Evolutionary conservation across 2,113 vertebrate species (phyloP).

Genomic region (Abramis brama): DNA sequence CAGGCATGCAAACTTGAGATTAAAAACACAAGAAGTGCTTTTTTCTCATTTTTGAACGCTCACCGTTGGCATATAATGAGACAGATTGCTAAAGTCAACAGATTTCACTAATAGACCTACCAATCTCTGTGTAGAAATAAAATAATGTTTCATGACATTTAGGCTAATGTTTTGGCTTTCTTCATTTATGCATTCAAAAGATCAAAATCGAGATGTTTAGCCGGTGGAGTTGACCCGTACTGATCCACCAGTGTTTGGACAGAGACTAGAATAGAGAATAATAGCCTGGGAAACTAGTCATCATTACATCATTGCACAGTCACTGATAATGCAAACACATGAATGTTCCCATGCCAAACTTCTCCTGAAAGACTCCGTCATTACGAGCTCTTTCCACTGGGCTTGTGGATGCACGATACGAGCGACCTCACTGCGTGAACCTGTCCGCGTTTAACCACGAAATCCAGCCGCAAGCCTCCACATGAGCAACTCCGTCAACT

Average conservation of each 20-base stretch:
- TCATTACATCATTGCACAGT: background rate
- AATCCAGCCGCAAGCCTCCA: conserved; percentile 39
- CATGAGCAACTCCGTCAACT: conserved; percentile 30
- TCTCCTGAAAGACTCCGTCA: background rate
- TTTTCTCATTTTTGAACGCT: no score
- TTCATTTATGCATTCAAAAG: no score
- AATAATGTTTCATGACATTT: no score
- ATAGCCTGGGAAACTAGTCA: background rate
- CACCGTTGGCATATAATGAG: no score
- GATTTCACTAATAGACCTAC: no score
- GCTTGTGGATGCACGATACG: conserved; percentile 37
- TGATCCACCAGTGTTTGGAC: background rate
- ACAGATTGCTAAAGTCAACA: no score
- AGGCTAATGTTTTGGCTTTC: no score
- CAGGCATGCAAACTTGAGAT: no score
- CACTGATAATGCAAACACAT: background rate
- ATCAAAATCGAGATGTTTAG: no score
- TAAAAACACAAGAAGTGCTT: no score
- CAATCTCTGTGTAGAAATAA: no score
- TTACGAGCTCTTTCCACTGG: background rate
- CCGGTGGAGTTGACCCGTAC: no score
- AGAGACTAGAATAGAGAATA: background rate
- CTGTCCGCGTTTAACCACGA: background rate
- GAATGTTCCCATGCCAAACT: background rate
- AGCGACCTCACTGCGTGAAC: background rate